phyloP scores from a whole-genome alignment of 2,113 vertebrate genomes.

The Ailuropoda melanoleuca region DNA sequence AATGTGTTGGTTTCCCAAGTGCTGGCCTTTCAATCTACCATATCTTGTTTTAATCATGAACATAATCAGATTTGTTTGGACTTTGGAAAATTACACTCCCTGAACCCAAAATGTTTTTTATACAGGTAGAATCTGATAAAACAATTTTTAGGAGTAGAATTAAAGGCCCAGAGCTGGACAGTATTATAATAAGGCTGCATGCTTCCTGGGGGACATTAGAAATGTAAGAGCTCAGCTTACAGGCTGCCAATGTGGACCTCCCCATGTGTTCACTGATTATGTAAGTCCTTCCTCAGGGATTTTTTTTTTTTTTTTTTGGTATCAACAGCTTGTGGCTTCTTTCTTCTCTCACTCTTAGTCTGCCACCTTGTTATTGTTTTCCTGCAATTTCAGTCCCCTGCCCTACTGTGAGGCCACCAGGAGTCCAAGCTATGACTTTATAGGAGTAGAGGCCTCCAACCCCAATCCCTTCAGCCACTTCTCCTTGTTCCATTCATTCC shows the following conservation, averaged over 20 bases:
- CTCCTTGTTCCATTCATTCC: not conserved
- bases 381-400: not conserved
- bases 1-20: not conserved
- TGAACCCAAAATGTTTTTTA: not conserved
- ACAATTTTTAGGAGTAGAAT: not conserved
- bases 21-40: not conserved
- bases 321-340: not conserved
- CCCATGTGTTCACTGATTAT: not conserved
- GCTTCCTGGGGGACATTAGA: not conserved
- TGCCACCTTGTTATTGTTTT: not conserved
- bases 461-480: not conserved
- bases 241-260: not conserved
- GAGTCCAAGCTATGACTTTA: not conserved
- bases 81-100: not conserved
- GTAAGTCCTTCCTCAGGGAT: not conserved
- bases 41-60: not conserved
- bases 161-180: not conserved
- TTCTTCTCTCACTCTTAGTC: not conserved
- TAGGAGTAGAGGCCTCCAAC: not conserved
- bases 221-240: not conserved
- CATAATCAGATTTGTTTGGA: not conserved
- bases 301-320: not conserved
- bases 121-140: not conserved
- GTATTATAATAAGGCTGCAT: not conserved
- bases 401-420: not conserved